Conservation (phyloP, 2,113 vertebrate species). For the Pyrgilauda ruficollis region DNA sequence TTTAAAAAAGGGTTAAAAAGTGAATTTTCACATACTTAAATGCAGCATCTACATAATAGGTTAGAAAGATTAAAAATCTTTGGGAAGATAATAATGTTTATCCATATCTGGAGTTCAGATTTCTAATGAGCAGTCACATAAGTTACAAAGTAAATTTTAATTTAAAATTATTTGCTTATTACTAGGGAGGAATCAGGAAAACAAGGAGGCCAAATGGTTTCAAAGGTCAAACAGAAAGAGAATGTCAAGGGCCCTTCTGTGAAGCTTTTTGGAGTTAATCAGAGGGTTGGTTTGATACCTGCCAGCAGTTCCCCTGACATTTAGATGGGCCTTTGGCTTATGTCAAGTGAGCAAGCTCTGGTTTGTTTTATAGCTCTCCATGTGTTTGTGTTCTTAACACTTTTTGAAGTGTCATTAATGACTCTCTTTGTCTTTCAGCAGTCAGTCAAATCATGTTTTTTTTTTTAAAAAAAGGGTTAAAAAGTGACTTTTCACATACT, state of each 20-base stretch:
- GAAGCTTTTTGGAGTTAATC: neutral
- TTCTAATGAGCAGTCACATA: neutral
- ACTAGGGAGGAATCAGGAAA: neutral
- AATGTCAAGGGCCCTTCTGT: neutral
- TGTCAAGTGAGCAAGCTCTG: neutral
- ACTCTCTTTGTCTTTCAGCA: neutral
- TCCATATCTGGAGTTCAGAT: neutral
- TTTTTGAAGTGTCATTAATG: neutral
- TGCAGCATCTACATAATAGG: accelerated
- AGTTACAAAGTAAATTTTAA: neutral
- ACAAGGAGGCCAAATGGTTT: neutral
- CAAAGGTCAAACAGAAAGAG: conserved; percentile 14
- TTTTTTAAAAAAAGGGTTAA: neutral
- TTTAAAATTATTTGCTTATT: neutral
- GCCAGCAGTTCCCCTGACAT: neutral
- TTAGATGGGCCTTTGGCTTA: neutral
- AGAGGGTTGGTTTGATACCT: neutral
- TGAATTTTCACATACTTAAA: neutral
- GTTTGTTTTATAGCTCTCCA: neutral
- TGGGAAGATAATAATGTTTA: neutral
- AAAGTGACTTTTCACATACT: neutral
- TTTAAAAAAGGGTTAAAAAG: neutral
- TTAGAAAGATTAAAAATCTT: neutral
- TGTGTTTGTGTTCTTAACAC: neutral
- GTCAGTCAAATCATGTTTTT: neutral